These are phyloP conservation scores for Scopus umbretta DNA, from an alignment of 2,113 vertebrate genomes.

Conservation along the genomic window DNA sequence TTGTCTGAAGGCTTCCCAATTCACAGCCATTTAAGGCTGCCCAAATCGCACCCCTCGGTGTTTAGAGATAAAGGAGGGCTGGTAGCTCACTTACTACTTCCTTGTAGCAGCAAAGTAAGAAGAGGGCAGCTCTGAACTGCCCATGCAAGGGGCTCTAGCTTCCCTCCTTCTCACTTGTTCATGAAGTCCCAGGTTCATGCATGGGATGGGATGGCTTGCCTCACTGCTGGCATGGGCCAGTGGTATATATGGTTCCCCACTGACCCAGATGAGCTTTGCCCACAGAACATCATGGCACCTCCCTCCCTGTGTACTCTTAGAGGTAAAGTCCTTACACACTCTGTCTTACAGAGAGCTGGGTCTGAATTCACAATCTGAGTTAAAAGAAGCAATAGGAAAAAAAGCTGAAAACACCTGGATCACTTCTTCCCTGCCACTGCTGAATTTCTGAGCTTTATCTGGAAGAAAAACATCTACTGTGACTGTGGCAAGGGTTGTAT, in stretches of 20 bases:
- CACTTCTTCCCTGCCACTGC: not conserved
- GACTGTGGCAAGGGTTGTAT: not conserved
- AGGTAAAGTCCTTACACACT: not conserved
- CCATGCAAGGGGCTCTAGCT: not conserved
- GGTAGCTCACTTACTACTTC: not conserved
- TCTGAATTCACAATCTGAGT: not conserved
- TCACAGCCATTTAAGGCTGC: not conserved
- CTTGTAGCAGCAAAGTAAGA: not conserved
- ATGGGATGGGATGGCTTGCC: not conserved
- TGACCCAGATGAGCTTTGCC: not conserved
- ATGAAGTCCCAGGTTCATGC: not conserved
- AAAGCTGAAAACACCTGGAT: not conserved
- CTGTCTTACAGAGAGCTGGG: not conserved
- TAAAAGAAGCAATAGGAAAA: not conserved
- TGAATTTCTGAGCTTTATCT: not conserved
- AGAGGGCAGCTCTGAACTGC: not conserved
- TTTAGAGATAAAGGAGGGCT: not conserved
- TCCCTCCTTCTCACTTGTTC: not conserved
- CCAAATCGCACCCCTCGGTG: accelerated
- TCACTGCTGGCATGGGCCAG: not conserved
- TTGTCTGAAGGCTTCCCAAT: not conserved
- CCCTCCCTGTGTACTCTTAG: not conserved
- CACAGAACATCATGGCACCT: not conserved
- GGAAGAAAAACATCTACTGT: not conserved
- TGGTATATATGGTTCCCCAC: not conserved